These are phyloP conservation scores for Takifugu rubripes DNA, from an alignment of 2,797 vertebrate species.

Conservation along the genomic window DNA sequence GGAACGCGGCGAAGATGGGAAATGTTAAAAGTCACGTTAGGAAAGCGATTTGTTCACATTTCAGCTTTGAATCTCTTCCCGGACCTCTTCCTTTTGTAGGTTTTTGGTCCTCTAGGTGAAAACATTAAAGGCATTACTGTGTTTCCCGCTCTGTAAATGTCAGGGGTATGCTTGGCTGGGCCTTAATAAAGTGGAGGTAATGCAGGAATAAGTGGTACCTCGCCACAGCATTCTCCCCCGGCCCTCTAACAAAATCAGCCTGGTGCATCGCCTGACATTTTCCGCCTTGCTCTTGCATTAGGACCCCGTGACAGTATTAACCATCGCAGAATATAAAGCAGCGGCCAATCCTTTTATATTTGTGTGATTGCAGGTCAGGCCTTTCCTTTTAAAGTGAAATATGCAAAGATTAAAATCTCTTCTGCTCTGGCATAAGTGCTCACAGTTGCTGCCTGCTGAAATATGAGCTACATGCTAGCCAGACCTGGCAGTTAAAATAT, in stretches of 20 bases:
- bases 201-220: slow-evolving; percentile 42
- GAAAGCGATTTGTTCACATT: slow-evolving; percentile 10
- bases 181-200: slow-evolving; percentile 64
- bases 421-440: slow-evolving; percentile 11
- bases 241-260: slow-evolving; percentile 45
- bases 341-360: slow-evolving; percentile 19
- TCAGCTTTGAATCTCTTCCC: slow-evolving; percentile 12
- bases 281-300: slow-evolving; percentile 16
- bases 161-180: slow-evolving; percentile 67
- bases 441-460: slow-evolving; percentile 37
- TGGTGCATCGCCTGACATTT: slow-evolving; percentile 49
- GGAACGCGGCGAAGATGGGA: background rate
- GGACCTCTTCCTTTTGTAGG: slow-evolving; percentile 16
- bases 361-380: slow-evolving; percentile 10
- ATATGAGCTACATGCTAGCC: slow-evolving; percentile 32
- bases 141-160: slow-evolving; percentile 66
- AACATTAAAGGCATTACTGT: slow-evolving; percentile 33
- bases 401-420: slow-evolving; percentile 11
- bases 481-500: slow-evolving; percentile 28
- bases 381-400: slow-evolving; percentile 7
- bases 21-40: slow-evolving; percentile 16
- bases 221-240: slow-evolving; percentile 34
- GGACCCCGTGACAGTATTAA: slow-evolving; percentile 27
- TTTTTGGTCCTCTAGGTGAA: slow-evolving; percentile 37
- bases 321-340: slow-evolving; percentile 19